Conservation (phyloP, 2,888 invertebrate species). For the Lasioglossum calceatum region DNA sequence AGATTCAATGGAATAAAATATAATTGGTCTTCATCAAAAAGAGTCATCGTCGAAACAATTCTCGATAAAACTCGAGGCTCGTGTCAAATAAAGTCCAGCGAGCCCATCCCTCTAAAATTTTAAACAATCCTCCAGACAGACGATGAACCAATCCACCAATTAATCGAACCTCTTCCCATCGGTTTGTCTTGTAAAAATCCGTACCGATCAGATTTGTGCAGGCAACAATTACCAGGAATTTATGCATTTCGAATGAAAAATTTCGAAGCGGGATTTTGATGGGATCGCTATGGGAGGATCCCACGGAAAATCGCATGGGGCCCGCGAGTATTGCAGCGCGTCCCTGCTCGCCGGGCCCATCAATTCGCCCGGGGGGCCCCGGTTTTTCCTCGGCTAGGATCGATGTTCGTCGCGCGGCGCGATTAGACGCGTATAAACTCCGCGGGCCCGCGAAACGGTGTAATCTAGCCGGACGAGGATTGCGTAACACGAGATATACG, state of each 20-base stretch:
- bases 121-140: not conserved
- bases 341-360: slow-evolving; percentile 1
- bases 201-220: not conserved
- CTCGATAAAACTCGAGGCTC: too few species aligned
- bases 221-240: not conserved
- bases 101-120: not conserved
- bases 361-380: not conserved
- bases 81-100: not conserved
- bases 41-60: too few species aligned
- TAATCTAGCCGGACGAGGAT: slow-evolving; percentile 53
- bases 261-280: not conserved
- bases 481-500: slow-evolving; percentile 62
- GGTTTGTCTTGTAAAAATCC: not conserved
- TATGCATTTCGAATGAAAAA: not conserved
- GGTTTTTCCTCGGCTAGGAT: not conserved
- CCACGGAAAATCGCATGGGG: not conserved
- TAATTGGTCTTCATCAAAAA: too few species aligned
- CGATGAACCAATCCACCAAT: not conserved
- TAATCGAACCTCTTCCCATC: not conserved
- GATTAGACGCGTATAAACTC: slow-evolving; percentile 18
- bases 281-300: not conserved
- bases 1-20: too few species aligned
- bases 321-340: not conserved
- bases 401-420: slow-evolving; percentile 31
- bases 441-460: slow-evolving; percentile 47